phyloP scores from a whole-genome alignment of 2,888 invertebrate genomes.

The Sthenelais limicola region DNA sequence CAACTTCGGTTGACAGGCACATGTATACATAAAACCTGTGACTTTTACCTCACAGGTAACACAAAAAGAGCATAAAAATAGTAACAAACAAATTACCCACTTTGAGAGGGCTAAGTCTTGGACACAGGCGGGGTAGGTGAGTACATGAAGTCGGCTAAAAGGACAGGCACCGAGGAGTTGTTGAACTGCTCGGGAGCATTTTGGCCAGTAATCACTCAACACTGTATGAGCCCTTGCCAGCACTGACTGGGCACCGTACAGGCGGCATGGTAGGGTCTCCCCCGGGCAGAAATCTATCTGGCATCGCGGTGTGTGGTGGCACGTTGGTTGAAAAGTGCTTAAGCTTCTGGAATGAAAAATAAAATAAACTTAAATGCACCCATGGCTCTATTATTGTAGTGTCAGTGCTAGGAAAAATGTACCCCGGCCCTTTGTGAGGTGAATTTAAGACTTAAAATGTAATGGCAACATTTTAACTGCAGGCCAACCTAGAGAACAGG shows the following conservation, averaged over 20 bases:
- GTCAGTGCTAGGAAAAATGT: too few species aligned
- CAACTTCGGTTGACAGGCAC: too few species aligned
- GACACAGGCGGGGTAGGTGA: slow-evolving; percentile 65
- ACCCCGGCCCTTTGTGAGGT: too few species aligned
- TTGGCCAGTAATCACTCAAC: slow-evolving; percentile 58
- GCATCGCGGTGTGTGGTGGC: slow-evolving; percentile 29
- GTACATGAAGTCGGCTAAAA: slow-evolving; percentile 68
- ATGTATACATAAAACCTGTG: too few species aligned
- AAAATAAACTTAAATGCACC: too few species aligned
- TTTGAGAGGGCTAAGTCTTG: slow-evolving; percentile 48
- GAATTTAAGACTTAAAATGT: too few species aligned
- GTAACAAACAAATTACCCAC: slow-evolving; percentile 18
- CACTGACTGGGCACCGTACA: slow-evolving; percentile 55
- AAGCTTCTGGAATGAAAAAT: too few species aligned
- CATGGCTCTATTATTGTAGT: too few species aligned
- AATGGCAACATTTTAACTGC: too few species aligned
- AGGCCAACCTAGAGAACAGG: too few species aligned
- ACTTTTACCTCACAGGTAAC: neutral
- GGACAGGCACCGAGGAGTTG: slow-evolving; percentile 69
- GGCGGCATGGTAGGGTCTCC: slow-evolving; percentile 53
- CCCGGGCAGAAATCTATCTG: slow-evolving; percentile 4
- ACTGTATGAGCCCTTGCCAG: slow-evolving; percentile 45
- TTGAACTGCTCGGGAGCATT: slow-evolving; percentile 58
- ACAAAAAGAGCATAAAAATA: neutral
- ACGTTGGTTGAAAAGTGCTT: too few species aligned